A percentile compares a stretch with the other conserved stretches of the same genome.
These are phyloP conservation scores for human DNA, from an alignment of 2,113 vertebrate genomes.

Conservation along the genomic window DNA sequence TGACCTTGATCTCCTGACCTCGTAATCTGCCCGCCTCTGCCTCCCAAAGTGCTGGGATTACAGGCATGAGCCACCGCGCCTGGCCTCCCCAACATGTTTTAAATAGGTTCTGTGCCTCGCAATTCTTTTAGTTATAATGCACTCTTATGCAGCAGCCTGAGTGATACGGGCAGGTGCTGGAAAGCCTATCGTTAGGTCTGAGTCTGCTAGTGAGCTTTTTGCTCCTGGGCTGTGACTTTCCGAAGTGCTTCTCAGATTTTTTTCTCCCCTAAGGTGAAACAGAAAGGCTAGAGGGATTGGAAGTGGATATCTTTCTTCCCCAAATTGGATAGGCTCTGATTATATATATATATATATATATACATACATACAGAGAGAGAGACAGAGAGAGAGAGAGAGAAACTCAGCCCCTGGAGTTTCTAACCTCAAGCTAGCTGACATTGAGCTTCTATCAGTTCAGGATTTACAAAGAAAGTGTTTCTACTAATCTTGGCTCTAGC, in stretches of 20 bases:
- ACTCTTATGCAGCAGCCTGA: not conserved
- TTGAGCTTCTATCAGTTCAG: not conserved
- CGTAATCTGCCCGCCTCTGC: too few relatives aligned
- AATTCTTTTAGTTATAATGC: not conserved
- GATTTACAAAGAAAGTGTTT: not conserved
- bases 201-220: not conserved
- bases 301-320: not conserved
- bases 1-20: too few relatives aligned
- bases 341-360: not conserved
- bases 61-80: fast-evolving
- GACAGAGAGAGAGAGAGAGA: too few relatives aligned
- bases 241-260: not conserved
- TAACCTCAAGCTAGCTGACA: not conserved
- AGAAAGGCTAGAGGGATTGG: not conserved
- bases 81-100: too few relatives aligned
- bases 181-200: not conserved
- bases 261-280: not conserved
- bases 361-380: fast-evolving
- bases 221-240: not conserved
- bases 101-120: too few relatives aligned
- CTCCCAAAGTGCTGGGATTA: too few relatives aligned
- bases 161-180: too few relatives aligned
- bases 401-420: not conserved
- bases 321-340: not conserved
- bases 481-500: fast-evolving